phyloP scores from a whole-genome alignment of 1,140 invertebrate genomes.

The Drosophila lacteicornis region DNA sequence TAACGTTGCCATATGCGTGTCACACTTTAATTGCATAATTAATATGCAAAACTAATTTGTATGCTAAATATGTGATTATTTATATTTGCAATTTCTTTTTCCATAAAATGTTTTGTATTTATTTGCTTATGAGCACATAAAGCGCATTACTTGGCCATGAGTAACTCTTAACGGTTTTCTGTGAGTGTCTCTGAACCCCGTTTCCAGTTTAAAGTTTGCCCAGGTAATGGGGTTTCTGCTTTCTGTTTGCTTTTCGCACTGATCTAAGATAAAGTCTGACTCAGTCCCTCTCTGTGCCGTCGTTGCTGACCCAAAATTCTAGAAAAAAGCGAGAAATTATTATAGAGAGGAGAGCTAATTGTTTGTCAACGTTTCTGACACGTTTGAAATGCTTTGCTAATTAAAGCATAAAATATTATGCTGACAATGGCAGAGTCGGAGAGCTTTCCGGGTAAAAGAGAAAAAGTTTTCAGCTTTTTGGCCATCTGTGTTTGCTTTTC shows the following conservation, averaged over 20 bases:
- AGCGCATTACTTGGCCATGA: conserved; percentile 48
- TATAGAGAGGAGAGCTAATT: conserved; percentile 31
- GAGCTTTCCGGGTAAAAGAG: conserved; percentile 31
- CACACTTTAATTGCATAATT: conserved; percentile 68
- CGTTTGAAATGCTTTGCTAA: conserved; percentile 50
- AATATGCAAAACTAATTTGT: conserved; percentile 72
- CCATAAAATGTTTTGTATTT: conserved; percentile 18
- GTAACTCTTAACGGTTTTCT: conserved; percentile 38
- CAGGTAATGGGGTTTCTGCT: conserved; percentile 14
- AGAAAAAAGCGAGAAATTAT: not conserved
- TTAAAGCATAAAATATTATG: conserved; percentile 48
- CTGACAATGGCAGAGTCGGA: conserved; percentile 34
- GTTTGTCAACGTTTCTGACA: conserved; percentile 41
- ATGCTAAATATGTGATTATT: conserved; percentile 63
- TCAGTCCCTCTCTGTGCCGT: conserved; percentile 30
- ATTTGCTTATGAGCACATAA: conserved; percentile 14
- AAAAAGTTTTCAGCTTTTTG: conserved; percentile 24
- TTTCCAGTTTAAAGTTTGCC: conserved; percentile 22
- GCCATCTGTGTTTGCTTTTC: conserved; percentile 40
- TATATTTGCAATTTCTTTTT: conserved; percentile 23
- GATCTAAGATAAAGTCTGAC: conserved; percentile 53
- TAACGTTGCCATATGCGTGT: conserved; percentile 16
- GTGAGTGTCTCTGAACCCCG: conserved; percentile 62
- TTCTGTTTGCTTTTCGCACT: conserved; percentile 34
- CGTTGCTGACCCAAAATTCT: conserved; percentile 41